phyloP scores from a whole-genome alignment of 2,113 vertebrate genomes.

The Plotosus lineatus region DNA sequence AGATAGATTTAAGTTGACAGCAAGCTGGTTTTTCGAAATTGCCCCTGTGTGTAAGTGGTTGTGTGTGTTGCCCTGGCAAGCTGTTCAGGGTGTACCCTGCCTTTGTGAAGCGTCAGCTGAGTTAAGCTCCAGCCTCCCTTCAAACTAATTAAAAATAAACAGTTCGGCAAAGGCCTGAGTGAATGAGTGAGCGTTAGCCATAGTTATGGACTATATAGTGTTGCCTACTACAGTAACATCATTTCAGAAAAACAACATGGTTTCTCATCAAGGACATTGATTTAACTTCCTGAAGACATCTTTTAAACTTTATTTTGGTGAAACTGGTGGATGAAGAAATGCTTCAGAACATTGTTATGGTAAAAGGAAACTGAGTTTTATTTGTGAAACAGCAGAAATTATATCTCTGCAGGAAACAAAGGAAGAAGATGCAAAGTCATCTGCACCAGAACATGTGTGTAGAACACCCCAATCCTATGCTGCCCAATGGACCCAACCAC shows the following conservation, averaged over 20 bases:
- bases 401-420: constrained; percentile 81
- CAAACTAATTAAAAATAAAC: no score
- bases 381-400: constrained; percentile 31
- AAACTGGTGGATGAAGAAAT: background rate
- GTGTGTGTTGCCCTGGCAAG: no score
- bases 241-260: background rate
- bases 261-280: background rate
- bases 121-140: no score
- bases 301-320: background rate
- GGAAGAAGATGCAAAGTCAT: constrained; percentile 93
- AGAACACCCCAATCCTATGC: constrained; percentile 87
- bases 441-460: constrained; percentile 92
- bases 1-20: background rate
- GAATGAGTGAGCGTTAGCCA: background rate
- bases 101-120: no score
- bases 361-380: background rate
- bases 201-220: background rate
- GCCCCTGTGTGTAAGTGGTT: no score
- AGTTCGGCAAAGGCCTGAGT: no score
- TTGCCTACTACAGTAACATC: background rate
- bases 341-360: background rate
- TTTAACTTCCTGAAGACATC: background rate
- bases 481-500: constrained; percentile 91
- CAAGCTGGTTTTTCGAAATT: no score
- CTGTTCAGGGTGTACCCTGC: no score